These are phyloP conservation scores for Cydia pomonella DNA, from an alignment of 1,140 invertebrate species.

Conservation along the genomic window DNA sequence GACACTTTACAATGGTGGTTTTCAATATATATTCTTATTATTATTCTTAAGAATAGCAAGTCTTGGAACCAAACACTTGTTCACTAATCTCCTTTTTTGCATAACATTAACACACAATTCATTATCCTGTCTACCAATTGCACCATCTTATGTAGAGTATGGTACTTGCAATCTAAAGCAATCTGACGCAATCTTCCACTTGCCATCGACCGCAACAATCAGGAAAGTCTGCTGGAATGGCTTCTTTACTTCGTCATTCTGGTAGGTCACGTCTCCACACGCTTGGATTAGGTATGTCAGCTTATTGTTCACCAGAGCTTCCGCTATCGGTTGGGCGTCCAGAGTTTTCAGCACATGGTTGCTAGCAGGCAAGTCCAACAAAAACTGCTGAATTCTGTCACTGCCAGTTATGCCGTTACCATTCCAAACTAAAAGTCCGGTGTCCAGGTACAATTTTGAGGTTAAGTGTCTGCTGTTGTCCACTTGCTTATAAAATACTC, in stretches of 20 bases:
- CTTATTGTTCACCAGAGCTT: constrained; percentile 85
- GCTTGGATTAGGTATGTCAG: constrained; percentile 88
- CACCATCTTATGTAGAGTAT: constrained; percentile 38
- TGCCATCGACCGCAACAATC: constrained; percentile 89
- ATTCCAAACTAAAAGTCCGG: constrained; percentile 92
- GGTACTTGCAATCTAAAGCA: constrained; percentile 87
- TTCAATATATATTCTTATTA: background rate
- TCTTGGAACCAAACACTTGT: background rate
- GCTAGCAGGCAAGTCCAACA: constrained; percentile 86
- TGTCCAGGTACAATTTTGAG: constrained; percentile 89
- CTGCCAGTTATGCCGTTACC: constrained; percentile 88
- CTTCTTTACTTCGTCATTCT: constrained; percentile 78
- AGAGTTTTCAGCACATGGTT: constrained; percentile 86
- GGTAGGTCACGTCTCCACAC: constrained; percentile 87
- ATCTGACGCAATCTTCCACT: constrained; percentile 94
- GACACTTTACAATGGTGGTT: background rate
- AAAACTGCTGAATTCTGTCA: constrained; percentile 89
- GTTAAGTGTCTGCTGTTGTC: constrained; percentile 91
- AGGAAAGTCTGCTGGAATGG: constrained; percentile 91
- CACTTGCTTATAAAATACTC: constrained; percentile 90
- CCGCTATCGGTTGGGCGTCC: constrained; percentile 89
- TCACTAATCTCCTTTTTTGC: background rate
- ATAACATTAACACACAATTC: background rate
- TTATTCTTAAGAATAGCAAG: background rate
- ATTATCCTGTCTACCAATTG: background rate